Conservation (phyloP, 1,140 invertebrate genomes). For the Stegodyphus dumicola region DNA sequence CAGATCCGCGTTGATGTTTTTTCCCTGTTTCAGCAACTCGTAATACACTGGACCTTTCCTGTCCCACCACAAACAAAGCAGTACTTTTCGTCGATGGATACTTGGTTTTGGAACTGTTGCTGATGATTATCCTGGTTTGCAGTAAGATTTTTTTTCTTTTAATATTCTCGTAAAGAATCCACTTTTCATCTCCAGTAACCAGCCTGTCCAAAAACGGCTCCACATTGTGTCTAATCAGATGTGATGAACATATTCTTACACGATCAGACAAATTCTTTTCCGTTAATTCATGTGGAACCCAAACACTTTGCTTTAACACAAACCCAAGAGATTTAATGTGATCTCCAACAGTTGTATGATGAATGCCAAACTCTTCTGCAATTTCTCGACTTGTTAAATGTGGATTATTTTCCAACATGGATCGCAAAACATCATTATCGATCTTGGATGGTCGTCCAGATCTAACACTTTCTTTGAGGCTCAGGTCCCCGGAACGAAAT, state of each 20-base stretch:
- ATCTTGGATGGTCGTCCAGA: neutral
- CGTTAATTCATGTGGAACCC: slow-evolving; percentile 29
- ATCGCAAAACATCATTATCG: neutral
- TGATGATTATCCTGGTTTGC: too few species aligned
- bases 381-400: slow-evolving; percentile 1
- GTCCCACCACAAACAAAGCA: too few species aligned
- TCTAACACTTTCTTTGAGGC: neutral
- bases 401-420: slow-evolving; percentile 2
- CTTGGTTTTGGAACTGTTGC: too few species aligned
- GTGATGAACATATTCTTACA: slow-evolving; percentile 18
- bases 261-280: slow-evolving; percentile 31
- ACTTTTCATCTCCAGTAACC: slow-evolving; percentile 2
- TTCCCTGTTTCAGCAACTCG: neutral
- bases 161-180: neutral
- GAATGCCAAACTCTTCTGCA: neutral
- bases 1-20: slow-evolving; percentile 20
- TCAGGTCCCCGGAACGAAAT: neutral
- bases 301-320: slow-evolving; percentile 40
- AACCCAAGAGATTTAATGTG: slow-evolving; percentile 32
- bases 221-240: neutral
- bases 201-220: neutral
- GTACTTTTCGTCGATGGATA: too few species aligned
- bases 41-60: too few species aligned
- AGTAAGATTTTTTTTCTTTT: neutral
- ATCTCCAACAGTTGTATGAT: slow-evolving; percentile 6